Base-by-base conservation (phyloP, 2,888 invertebrate species). In the Nesidiocoris tenuis region DNA sequence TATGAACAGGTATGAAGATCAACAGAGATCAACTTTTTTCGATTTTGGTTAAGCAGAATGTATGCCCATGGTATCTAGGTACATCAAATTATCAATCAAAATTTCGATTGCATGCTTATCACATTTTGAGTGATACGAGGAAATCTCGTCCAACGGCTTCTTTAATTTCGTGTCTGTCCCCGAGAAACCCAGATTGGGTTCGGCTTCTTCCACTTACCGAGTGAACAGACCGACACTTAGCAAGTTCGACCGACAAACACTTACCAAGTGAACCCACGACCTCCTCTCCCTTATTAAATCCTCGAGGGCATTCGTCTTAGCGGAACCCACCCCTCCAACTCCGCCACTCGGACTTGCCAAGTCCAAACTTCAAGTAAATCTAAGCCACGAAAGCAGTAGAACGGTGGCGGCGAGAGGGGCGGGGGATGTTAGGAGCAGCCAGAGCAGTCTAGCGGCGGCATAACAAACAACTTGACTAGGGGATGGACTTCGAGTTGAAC, bases 401-500 rank as follows among this genome's bases (percentile, higher is more conserved):
- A 7, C 39, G 39, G 39, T 7, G 39, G 3, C 12, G 39, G 39
- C 12, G 39, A 12, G 39, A 39, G 12, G 39, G 3, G 39, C 39
- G 12, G 12, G 39, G 39, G 39, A 7, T 39, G 39, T 12, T 39
- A n/a, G n/a, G n/a, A n/a, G n/a, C n/a, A n/a, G n/a, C n/a, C n/a
- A 39, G 39, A 3, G 39, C 39, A 7, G 39, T 12, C 39, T 39
- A 12, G 39, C 39, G 39, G 39, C 39, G 12, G 39, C 5, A 39
- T 39, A 39, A 39, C 39, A 39, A 39, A 39, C 39, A 39, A 7
- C 39, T 39, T 12, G 39, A 39, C 39, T 7, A 39, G 39, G 39
- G 39, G 39, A 12, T 39, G 39, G 39, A 39, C 39, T 39, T 39
- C 5, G 39, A 39, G 39, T 39, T 39, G 39, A 70, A 70, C 70